Base-by-base conservation (phyloP, 2,888 invertebrate genomes). In the Chloroclysta siterata region DNA sequence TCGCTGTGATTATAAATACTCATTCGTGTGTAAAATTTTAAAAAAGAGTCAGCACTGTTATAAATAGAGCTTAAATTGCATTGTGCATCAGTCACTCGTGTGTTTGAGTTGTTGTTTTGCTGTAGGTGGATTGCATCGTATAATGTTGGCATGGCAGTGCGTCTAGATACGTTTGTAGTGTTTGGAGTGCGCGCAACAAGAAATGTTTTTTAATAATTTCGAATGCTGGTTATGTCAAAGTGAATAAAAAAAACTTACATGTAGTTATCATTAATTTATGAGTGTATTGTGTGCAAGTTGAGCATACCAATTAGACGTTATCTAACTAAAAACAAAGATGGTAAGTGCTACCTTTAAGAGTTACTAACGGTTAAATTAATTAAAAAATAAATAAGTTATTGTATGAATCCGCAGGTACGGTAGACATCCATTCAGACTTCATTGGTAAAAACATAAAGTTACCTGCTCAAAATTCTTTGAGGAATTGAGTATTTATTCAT, bases 101-200 rank as follows among this genome's bases (percentile, higher is more conserved):
- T 63, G 54, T 36, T 42, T 60, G 55, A 36, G n/a, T n/a, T 11
- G 11, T 39, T 39, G 36, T 39, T 33, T 33, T 8, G 36, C 36
- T 11, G 36, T 11, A 39, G 6, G 36, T 46, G 5, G 8, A 36
- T 11, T 15, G 33, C 50, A 41, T 50, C 56, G 39, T 39, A 53
- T 66, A 2, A n/a, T n/a, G 50, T 50, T 14, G 29, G 29, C 29
- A 46, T 63, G 63, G 60, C 72, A 74, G 77, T 79, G 57, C 66
- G 65, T 60, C 28, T 36, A 50, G 14, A 47, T 14, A 44, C 68
- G 63, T 51, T 65, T 44, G 75, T 66, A 62, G 54, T 60, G 29
- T 50, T 56, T 58, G 53, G 65, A 72, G 70, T 68, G 72, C 75
- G 60, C 74, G 78, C 70, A 71, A 68, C 63, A 60, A n/a, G n/a